Evolutionary conservation across 1,140 invertebrate species (phyloP), one percentile per base, ranked within the genome.

Genomic region (Stegodyphus dumicola): DNA sequence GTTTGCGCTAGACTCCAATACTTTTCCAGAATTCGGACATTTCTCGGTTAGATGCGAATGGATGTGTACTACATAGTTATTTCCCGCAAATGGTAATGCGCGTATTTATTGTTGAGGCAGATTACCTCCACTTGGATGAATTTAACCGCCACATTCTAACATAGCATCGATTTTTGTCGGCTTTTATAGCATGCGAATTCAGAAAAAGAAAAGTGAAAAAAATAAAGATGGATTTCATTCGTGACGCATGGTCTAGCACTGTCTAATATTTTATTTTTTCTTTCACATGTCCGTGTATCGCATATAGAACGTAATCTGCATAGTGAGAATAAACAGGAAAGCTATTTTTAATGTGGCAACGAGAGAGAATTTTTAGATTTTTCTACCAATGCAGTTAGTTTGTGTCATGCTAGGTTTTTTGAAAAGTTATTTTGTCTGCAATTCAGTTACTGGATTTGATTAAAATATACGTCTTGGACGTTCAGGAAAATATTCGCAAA

Each of bases 41-140:
- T 15, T 60, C 56, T 15, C 56, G 56, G 56, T 10, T 15, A 60
- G 9, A 10, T 15, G 9, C 9, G 9, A 15, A 9, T 15, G 9
- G 15, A 60, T 10, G 56, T 60, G 56, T 60, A 15, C 9, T 60
- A 60, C 56, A 60, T 60, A 60, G 48, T 70, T 77, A 64, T 80
- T 80, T 73, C 67, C 49, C 4, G n/a, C n/a, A 11, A 66, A 75
- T 66, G 70, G 48, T 83, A 65, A 75, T 83, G 70, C 51, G 80
- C 56, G 66, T 75, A 75, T 83, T 83, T 75, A 83, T 83, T 75
- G 56, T 71, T 13, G 69, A 10, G 9, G 11, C 48, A 71, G 49
- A 15, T 13, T 33, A 6, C 33, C 7, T 51, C 10, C 48, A 13
- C 5, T 51, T 49, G 18, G 33, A 33, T 33, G 33, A 33, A 33